Evolutionary conservation across 2,888 invertebrate genomes (phyloP).

Genomic region (Iphiclides podalirius): DNA sequence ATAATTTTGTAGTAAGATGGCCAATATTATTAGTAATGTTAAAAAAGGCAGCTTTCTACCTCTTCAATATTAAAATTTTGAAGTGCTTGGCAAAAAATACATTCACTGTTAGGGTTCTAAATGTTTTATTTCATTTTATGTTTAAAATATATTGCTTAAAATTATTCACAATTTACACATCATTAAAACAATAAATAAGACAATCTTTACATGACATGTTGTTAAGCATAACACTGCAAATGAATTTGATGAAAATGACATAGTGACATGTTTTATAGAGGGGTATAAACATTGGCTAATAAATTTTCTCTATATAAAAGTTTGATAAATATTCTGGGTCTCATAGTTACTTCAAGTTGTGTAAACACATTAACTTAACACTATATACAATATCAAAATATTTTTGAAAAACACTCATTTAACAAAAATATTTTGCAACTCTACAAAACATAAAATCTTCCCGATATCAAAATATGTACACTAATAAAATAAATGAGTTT

Average conservation of each 20-base stretch:
- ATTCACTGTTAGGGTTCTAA: slow-evolving; percentile 13
- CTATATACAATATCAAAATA: background rate
- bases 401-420: background rate
- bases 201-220: slow-evolving; percentile 1
- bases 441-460: background rate
- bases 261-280: background rate
- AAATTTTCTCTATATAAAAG: slow-evolving; percentile 1
- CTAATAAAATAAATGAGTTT: too few relatives aligned
- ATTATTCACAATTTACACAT: slow-evolving; percentile 16
- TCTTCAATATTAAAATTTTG: background rate
- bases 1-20: slow-evolving; percentile 10
- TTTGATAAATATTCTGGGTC: background rate
- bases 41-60: background rate
- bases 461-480: background rate
- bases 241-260: background rate
- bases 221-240: background rate
- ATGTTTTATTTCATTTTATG: slow-evolving; percentile 19
- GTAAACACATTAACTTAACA: background rate
- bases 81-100: slow-evolving; percentile 20
- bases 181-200: slow-evolving; percentile 7
- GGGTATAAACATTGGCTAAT: background rate
- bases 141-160: slow-evolving; percentile 14
- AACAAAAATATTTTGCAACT: background rate
- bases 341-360: background rate
- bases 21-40: background rate